Evolutionary conservation across 1,140 invertebrate genomes (phyloP).

Genomic region (Asbolus verrucosus): DNA sequence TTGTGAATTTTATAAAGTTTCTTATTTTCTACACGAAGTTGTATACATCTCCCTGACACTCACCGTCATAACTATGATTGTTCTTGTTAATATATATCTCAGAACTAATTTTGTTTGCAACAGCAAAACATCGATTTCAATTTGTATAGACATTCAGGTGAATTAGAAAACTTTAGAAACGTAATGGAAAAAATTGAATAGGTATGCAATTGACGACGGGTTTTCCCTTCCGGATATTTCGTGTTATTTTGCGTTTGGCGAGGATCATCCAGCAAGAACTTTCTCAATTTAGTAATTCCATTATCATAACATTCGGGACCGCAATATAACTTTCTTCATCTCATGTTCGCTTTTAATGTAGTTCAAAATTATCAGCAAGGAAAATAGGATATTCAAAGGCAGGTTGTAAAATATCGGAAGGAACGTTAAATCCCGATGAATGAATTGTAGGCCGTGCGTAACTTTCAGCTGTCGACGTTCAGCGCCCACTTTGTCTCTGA

Average conservation of each 20-base stretch:
- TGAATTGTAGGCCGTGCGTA: conserved; percentile 47
- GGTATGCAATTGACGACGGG: not conserved
- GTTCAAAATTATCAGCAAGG: conserved; percentile 8
- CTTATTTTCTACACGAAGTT: no score
- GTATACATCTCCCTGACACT: no score
- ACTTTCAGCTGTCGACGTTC: conserved; percentile 48
- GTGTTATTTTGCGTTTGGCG: conserved; percentile 19
- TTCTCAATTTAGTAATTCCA: conserved; percentile 33
- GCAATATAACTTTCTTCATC: conserved; percentile 31
- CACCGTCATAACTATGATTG: no score
- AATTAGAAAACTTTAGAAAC: no score
- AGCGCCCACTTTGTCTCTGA: conserved; percentile 46
- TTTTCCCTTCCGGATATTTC: not conserved
- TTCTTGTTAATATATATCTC: no score
- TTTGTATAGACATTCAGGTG: no score
- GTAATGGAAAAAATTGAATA: not conserved
- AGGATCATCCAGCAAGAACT: conserved; percentile 11
- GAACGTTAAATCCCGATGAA: conserved; percentile 43
- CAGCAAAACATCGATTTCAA: no score
- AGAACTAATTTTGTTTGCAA: no score
- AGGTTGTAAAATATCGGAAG: conserved; percentile 44
- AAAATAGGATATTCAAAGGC: conserved; percentile 12
- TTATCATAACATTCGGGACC: conserved; percentile 19
- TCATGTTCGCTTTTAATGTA: conserved; percentile 20
- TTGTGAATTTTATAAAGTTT: no score